Evolutionary conservation across 2,113 vertebrate genomes (phyloP).

Genomic region (Heterocephalus glaber): DNA sequence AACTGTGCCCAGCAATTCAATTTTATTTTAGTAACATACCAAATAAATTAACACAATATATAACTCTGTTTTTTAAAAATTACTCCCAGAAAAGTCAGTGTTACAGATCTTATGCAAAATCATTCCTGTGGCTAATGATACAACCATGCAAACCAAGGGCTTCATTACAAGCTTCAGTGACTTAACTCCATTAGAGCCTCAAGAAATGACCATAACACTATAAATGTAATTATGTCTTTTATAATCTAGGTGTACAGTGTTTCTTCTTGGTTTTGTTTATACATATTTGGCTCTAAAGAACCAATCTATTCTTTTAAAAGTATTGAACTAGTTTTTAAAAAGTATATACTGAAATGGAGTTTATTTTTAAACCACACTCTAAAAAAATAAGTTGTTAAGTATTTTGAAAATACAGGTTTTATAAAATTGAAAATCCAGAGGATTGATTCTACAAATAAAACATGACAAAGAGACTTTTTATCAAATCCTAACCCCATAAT

Average conservation of each 20-base stretch:
- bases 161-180: conserved; percentile 47
- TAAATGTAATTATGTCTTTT: conserved; percentile 16
- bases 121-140: conserved; percentile 30
- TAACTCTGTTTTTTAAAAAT: background rate
- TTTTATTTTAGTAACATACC: conserved; percentile 4
- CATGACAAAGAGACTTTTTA: conserved; percentile 15
- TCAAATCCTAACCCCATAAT: background rate
- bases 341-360: background rate
- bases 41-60: background rate
- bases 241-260: background rate
- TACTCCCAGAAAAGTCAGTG: background rate
- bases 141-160: conserved; percentile 14
- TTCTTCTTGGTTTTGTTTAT: conserved; percentile 11
- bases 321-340: background rate
- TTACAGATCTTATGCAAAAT: conserved; percentile 38
- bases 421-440: background rate
- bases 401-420: conserved; percentile 26
- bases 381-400: background rate
- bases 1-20: background rate
- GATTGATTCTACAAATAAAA: background rate
- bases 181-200: conserved; percentile 35
- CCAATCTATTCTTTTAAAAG: background rate
- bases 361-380: background rate
- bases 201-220: conserved; percentile 16
- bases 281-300: conserved; percentile 31